These are phyloP conservation scores for Taenioides sp. DNA, from an alignment of 2,797 vertebrate genomes.

Conservation along the genomic window DNA sequence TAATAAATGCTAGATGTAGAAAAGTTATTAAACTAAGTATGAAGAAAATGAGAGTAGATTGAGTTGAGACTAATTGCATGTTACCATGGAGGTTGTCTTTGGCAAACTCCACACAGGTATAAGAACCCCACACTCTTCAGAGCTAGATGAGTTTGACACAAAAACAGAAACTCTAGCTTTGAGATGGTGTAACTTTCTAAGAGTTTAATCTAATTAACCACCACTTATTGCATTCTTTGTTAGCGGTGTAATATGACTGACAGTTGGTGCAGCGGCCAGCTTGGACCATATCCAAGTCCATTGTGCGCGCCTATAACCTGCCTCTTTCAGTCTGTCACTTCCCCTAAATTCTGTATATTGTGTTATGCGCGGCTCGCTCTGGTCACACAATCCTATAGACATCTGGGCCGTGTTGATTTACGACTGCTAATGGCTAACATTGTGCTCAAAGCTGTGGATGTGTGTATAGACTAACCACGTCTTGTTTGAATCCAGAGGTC, in stretches of 20 bases:
- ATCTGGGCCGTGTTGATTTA: slow-evolving; percentile 36
- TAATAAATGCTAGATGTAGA: too few relatives aligned
- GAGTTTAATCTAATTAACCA: slow-evolving; percentile 74
- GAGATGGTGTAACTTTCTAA: slow-evolving; percentile 53
- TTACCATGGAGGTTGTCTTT: slow-evolving; percentile 32
- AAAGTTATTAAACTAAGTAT: not conserved
- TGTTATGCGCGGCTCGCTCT: slow-evolving; percentile 14
- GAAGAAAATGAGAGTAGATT: not conserved
- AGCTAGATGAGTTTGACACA: slow-evolving; percentile 46
- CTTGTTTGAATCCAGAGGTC: slow-evolving; percentile 10
- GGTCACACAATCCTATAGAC: slow-evolving; percentile 21
- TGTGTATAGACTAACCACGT: slow-evolving; percentile 2
- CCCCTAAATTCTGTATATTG: slow-evolving; percentile 23
- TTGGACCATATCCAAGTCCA: slow-evolving; percentile 60
- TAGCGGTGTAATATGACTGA: slow-evolving; percentile 67
- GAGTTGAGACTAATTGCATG: slow-evolving; percentile 53
- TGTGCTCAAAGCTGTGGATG: slow-evolving; percentile 7
- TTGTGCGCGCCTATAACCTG: slow-evolving; percentile 40
- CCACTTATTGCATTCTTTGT: slow-evolving; percentile 73
- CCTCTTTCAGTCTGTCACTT: slow-evolving; percentile 40
- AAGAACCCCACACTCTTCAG: slow-evolving; percentile 42
- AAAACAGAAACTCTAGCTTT: slow-evolving; percentile 60
- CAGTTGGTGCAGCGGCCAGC: slow-evolving; percentile 54
- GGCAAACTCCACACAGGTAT: slow-evolving; percentile 25
- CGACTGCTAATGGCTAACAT: slow-evolving; percentile 24